phyloP scores from a whole-genome alignment of 2,113 vertebrate species.

The Coreoperca whiteheadi region DNA sequence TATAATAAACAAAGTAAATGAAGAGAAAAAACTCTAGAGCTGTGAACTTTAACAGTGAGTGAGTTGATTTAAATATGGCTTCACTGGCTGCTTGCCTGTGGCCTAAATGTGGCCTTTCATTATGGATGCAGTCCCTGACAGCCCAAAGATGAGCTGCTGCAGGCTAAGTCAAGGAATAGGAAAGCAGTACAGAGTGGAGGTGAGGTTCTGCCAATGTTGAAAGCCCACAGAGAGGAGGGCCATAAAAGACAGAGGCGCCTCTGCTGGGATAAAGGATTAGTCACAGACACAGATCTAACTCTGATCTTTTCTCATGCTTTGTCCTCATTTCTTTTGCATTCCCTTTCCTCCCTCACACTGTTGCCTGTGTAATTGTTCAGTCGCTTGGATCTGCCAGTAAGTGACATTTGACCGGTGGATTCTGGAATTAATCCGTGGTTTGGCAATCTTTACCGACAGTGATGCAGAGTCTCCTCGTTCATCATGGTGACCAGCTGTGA shows the following conservation, averaged over 20 bases:
- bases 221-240: conserved; percentile 54
- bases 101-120: conserved; percentile 47
- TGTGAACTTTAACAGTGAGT: conserved; percentile 7
- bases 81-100: conserved; percentile 21
- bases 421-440: conserved; percentile 71
- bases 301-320: conserved; percentile 76
- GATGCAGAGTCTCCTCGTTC: conserved; percentile 56
- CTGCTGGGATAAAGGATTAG: conserved; percentile 75
- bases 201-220: conserved; percentile 52
- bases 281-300: conserved; percentile 78
- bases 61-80: conserved; percentile 22
- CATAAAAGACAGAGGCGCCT: conserved; percentile 64
- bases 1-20: conserved; percentile 23
- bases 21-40: neutral
- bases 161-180: conserved; percentile 27
- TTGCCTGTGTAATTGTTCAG: conserved; percentile 75
- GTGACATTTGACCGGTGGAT: conserved; percentile 72
- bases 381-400: conserved; percentile 67
- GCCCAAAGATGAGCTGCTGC: conserved; percentile 54
- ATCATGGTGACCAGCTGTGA: conserved; percentile 43
- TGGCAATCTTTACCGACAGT: conserved; percentile 55
- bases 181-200: conserved; percentile 44
- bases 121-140: conserved; percentile 40
- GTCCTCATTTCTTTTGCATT: conserved; percentile 67
- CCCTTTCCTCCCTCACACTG: conserved; percentile 58